These are phyloP conservation scores for Neotoxoptera formosana DNA, from an alignment of 1,140 invertebrate species.

Conservation along the genomic window DNA sequence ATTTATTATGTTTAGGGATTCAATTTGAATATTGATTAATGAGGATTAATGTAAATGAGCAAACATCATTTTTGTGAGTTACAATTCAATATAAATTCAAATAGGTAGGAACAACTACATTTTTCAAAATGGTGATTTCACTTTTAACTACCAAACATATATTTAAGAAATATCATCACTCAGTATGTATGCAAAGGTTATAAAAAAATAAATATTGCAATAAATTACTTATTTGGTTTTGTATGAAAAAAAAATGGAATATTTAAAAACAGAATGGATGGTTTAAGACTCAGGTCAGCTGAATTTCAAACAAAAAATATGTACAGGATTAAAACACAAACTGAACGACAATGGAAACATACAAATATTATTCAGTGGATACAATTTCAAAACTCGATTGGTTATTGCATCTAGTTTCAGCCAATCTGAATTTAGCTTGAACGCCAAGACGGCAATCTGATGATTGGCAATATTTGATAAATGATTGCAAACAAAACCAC, in stretches of 20 bases:
- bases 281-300: constrained; percentile 44
- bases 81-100: constrained; percentile 24
- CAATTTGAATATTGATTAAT: not conserved
- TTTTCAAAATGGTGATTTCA: not conserved
- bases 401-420: constrained; percentile 47
- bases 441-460: constrained; percentile 54
- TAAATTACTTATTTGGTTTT: not conserved
- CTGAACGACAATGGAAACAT: constrained; percentile 45
- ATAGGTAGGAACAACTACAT: not conserved
- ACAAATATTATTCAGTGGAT: constrained; percentile 46
- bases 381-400: constrained; percentile 53
- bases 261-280: not conserved
- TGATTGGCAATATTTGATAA: constrained; percentile 35
- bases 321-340: constrained; percentile 42
- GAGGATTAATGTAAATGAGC: constrained; percentile 3
- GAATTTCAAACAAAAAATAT: constrained; percentile 44
- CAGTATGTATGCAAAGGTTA: not conserved
- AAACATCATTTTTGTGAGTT: not conserved
- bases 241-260: not conserved
- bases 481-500: constrained; percentile 42
- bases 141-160: not conserved
- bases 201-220: not conserved
- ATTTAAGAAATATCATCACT: not conserved
- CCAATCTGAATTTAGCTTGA: constrained; percentile 48
- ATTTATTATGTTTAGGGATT: not conserved